Percentiles rank a stretch among this genome's conserved stretches.
Evolutionary conservation across 2,888 invertebrate species (phyloP).

Genomic region (Sarcophaga carnaria): DNA sequence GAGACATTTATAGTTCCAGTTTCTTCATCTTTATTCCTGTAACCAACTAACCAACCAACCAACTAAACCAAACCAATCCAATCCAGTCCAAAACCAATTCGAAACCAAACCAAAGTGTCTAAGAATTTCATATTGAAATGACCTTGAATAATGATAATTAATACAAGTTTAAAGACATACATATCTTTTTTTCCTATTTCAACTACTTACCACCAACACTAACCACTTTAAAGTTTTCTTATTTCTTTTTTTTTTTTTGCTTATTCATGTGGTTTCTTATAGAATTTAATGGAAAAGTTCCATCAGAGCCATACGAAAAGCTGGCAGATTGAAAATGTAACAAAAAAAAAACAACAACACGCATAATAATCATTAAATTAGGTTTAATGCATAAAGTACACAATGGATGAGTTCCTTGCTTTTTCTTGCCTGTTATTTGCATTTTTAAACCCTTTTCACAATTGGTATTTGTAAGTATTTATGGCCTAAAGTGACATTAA

Average conservation of each 20-base stretch:
- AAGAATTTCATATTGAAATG: constrained; percentile 63
- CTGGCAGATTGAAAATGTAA: not conserved
- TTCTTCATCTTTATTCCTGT: constrained; percentile 14
- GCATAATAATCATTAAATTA: constrained; percentile 19
- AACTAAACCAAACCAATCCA: not conserved
- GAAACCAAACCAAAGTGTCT: constrained; percentile 45
- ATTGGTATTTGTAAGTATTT: constrained; percentile 53
- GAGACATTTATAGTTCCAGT: constrained; percentile 60
- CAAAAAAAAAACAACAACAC: not conserved
- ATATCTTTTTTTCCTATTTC: not conserved
- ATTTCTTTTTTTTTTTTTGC: constrained; percentile 19
- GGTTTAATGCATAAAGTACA: constrained; percentile 5
- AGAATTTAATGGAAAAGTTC: not conserved
- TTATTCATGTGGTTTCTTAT: constrained; percentile 43
- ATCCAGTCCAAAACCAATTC: not conserved
- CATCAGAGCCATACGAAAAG: not conserved
- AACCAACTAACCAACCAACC: constrained; percentile 56
- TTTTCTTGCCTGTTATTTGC: not conserved
- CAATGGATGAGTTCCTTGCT: not conserved
- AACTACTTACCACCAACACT: constrained; percentile 16
- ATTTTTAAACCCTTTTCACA: constrained; percentile 7
- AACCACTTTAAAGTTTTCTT: constrained; percentile 8
- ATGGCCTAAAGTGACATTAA: constrained; percentile 63
- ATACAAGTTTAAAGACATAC: constrained; percentile 65
- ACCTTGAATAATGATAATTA: constrained; percentile 68